Evolutionary conservation across 2,888 invertebrate species (phyloP).

Genomic region (Palloptera scutellata): DNA sequence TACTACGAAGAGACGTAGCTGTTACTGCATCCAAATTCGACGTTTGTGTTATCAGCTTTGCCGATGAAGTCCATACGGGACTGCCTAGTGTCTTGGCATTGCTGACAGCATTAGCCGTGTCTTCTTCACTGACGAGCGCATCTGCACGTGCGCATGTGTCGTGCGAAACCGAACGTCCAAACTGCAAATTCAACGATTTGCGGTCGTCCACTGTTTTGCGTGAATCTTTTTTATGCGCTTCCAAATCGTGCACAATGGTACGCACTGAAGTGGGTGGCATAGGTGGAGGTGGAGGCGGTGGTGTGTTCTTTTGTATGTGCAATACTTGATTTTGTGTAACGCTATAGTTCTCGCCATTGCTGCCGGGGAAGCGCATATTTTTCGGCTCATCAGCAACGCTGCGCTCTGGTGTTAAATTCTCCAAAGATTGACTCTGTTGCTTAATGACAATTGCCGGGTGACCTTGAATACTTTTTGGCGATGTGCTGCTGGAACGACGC

Average conservation of each 20-base stretch:
- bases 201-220: constrained; percentile 56
- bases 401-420: constrained; percentile 59
- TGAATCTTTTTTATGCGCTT: constrained; percentile 65
- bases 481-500: constrained; percentile 61
- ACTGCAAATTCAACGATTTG: constrained; percentile 48
- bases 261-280: constrained; percentile 68
- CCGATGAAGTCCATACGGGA: constrained; percentile 61
- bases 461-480: constrained; percentile 55
- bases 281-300: constrained; percentile 42
- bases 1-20: constrained; percentile 35
- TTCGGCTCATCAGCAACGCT: constrained; percentile 68
- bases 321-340: constrained; percentile 91
- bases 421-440: constrained; percentile 64
- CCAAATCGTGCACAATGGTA: constrained; percentile 77
- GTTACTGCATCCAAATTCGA: constrained; percentile 45
- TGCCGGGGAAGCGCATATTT: constrained; percentile 84
- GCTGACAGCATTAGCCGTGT: constrained; percentile 9
- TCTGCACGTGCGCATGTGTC: constrained; percentile 19
- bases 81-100: background rate
- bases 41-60: constrained; percentile 62
- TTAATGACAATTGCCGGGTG: constrained; percentile 57
- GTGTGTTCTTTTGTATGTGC: constrained; percentile 73
- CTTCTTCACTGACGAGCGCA: background rate
- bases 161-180: constrained; percentile 37
- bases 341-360: constrained; percentile 85